phyloP scores from a whole-genome alignment of 1,140 invertebrate species.

The Theocolax elegans region DNA sequence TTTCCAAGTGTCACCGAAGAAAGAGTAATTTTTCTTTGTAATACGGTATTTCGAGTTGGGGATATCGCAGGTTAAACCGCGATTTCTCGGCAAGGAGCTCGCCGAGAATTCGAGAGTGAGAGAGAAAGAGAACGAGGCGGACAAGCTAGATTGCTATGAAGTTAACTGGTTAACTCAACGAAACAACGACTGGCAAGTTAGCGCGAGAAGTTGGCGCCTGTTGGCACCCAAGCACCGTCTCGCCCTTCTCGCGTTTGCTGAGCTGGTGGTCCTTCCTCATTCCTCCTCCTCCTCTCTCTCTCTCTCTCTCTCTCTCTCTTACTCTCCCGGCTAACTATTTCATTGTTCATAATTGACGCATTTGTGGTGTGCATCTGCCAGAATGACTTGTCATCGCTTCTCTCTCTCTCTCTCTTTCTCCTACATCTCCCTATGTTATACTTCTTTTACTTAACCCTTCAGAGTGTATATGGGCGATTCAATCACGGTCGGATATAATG shows the following conservation, averaged over 20 bases:
- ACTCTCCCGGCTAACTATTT: slow-evolving; percentile 58
- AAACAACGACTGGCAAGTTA: slow-evolving; percentile 62
- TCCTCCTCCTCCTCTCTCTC: no score
- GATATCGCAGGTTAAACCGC: not conserved
- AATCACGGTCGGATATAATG: not conserved
- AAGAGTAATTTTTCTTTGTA: no score
- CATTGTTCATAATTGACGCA: slow-evolving; percentile 65
- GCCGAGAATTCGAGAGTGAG: not conserved
- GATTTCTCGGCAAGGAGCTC: not conserved
- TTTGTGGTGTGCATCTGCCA: slow-evolving; percentile 4
- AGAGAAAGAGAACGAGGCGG: slow-evolving; percentile 17
- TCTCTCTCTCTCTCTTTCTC: not conserved
- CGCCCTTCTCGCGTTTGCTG: not conserved
- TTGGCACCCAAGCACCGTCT: slow-evolving; percentile 54
- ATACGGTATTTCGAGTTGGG: no score
- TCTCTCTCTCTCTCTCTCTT: no score
- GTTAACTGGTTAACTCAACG: slow-evolving; percentile 62
- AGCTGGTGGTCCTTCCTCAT: slow-evolving; percentile 24
- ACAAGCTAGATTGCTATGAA: slow-evolving; percentile 54
- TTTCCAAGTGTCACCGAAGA: no score
- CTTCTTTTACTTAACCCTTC: not conserved
- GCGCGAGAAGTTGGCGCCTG: slow-evolving; percentile 56
- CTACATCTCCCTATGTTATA: not conserved
- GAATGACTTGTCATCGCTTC: not conserved
- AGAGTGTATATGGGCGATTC: not conserved